Evolutionary conservation across 2,113 vertebrate species (phyloP).

Genomic region (Grallaria varia): DNA sequence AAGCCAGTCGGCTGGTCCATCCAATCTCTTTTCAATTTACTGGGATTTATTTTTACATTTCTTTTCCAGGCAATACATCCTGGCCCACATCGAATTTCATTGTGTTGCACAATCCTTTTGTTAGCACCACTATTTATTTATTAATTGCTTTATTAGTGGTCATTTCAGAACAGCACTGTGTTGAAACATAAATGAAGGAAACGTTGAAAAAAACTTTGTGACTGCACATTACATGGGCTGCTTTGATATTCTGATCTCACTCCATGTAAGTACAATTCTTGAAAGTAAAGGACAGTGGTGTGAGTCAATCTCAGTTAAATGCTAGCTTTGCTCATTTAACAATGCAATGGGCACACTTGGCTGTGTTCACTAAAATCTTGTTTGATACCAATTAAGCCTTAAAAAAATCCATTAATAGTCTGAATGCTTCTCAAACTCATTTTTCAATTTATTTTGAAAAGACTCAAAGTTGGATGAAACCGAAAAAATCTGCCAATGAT

Average conservation of each 20-base stretch:
- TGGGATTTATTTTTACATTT: not conserved
- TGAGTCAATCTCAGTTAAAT: conserved; percentile 50
- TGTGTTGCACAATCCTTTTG: not conserved
- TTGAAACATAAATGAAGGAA: not conserved
- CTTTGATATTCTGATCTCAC: conserved; percentile 66
- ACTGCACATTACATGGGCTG: not conserved
- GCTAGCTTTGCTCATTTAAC: conserved; percentile 47
- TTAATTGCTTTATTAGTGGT: not conserved
- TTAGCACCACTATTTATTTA: not conserved
- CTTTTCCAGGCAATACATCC: not conserved
- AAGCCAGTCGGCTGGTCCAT: not conserved
- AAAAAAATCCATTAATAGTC: conserved; percentile 45
- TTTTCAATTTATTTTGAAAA: conserved; percentile 49
- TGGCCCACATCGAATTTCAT: not conserved
- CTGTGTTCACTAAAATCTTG: conserved; percentile 56
- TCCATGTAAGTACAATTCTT: conserved; percentile 35
- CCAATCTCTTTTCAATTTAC: not conserved
- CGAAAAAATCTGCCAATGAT: conserved; percentile 20
- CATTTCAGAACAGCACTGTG: not conserved
- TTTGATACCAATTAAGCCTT: conserved; percentile 65
- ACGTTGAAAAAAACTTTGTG: not conserved
- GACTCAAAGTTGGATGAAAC: conserved; percentile 25
- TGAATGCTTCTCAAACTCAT: conserved; percentile 18
- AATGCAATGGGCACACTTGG: conserved; percentile 38
- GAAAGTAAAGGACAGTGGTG: conserved; percentile 39